Conservation (phyloP, 2,888 invertebrate genomes). For the Monochamus alternatus region DNA sequence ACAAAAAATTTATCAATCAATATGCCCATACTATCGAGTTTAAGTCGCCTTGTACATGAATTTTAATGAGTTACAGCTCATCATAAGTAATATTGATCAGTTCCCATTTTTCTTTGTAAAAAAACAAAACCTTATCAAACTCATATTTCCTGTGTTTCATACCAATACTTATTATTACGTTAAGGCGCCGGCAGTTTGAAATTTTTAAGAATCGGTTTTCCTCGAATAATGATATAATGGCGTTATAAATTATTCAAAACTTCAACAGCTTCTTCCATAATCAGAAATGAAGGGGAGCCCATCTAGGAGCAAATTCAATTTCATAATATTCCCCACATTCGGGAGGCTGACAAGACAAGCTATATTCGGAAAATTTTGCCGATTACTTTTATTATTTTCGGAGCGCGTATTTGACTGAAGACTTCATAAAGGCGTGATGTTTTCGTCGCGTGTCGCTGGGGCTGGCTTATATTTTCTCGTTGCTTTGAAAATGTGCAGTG, state of each 20-base stretch:
- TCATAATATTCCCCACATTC: constrained; percentile 22
- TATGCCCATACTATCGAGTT: too few species aligned
- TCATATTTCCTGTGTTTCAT: too few species aligned
- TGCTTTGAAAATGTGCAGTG: not conserved
- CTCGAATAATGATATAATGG: constrained; percentile 22
- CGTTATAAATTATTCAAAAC: constrained; percentile 31
- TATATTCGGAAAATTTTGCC: constrained; percentile 24
- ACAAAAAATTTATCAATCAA: too few species aligned
- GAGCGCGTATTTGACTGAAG: constrained; percentile 19
- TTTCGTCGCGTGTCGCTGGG: not conserved
- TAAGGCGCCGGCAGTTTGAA: not conserved
- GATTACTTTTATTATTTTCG: constrained; percentile 32
- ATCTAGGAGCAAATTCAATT: constrained; percentile 20
- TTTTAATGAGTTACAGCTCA: too few species aligned
- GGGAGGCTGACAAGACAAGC: constrained; percentile 21
- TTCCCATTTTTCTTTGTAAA: too few species aligned
- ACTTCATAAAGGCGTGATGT: constrained; percentile 4
- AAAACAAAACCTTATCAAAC: too few species aligned
- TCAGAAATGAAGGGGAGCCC: constrained; percentile 24
- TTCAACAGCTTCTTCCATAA: constrained; percentile 20
- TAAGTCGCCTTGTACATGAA: too few species aligned
- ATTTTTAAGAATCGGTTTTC: constrained; percentile 11
- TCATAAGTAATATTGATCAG: too few species aligned
- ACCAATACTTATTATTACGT: constrained; percentile 5
- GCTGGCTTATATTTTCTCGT: not conserved